Conservation (phyloP, 2,113 vertebrate genomes). For the Butorides virescens region DNA sequence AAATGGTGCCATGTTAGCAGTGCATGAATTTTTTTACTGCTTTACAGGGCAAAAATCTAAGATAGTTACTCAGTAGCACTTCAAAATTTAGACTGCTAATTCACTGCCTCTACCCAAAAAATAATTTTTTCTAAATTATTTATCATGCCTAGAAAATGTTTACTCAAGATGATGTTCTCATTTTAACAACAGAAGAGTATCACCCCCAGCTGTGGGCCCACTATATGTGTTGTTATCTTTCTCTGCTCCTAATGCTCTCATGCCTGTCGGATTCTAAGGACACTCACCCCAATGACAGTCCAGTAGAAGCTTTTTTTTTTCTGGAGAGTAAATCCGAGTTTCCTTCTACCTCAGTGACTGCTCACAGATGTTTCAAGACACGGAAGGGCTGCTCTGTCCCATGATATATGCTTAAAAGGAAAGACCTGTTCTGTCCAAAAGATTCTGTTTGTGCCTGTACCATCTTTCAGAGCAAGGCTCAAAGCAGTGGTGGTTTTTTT, state of each 20-base stretch:
- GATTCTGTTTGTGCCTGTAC: not conserved
- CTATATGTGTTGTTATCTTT: not conserved
- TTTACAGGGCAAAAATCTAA: not conserved
- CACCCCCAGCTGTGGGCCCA: not conserved
- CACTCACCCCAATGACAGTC: not conserved
- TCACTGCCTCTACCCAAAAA: not conserved
- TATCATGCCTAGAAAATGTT: not conserved
- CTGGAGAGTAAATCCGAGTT: not conserved
- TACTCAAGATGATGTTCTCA: not conserved
- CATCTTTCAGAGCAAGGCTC: not conserved
- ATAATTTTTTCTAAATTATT: not conserved
- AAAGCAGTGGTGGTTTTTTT: not conserved
- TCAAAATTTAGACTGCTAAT: not conserved
- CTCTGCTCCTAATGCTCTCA: fast-evolving
- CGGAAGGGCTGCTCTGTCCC: not conserved
- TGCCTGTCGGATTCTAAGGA: not conserved
- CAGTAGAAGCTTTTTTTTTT: not conserved
- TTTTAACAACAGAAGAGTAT: not conserved
- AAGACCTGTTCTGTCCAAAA: not conserved
- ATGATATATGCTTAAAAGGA: not conserved
- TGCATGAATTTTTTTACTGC: not conserved
- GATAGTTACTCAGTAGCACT: not conserved
- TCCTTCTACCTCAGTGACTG: not conserved
- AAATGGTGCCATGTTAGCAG: not conserved
- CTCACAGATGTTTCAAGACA: not conserved